These are phyloP conservation scores for Tuta absoluta DNA, from an alignment of 2,888 invertebrate species.

Conservation along the genomic window DNA sequence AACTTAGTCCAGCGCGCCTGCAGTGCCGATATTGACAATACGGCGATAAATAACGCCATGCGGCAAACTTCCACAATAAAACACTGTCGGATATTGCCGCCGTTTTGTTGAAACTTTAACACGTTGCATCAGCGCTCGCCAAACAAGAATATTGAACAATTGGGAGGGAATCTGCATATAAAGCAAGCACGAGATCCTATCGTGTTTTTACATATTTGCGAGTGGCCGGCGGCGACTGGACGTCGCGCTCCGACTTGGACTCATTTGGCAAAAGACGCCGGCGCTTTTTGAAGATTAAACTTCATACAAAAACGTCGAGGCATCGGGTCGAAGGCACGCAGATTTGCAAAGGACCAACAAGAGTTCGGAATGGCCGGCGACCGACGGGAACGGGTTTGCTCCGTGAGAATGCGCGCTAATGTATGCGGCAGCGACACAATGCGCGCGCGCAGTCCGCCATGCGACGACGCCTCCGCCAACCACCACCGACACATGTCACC, in stretches of 20 bases:
- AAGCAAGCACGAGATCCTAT: conserved; percentile 35
- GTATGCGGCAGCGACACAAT: conserved; percentile 63
- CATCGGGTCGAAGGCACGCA: conserved; percentile 44
- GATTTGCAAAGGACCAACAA: conserved; percentile 69
- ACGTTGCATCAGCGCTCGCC: conserved; percentile 38
- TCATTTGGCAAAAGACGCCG: conserved; percentile 56
- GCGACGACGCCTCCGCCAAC: conserved; percentile 23
- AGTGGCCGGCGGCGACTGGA: conserved; percentile 24
- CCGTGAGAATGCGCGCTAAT: conserved; percentile 68
- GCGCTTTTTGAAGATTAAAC: conserved; percentile 59
- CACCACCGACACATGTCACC: conserved; percentile 47
- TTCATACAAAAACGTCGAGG: conserved; percentile 48
- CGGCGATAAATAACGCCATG: conserved; percentile 47
- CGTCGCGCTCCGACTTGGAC: conserved; percentile 40
- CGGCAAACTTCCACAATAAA: conserved; percentile 46
- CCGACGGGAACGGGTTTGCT: conserved; percentile 62
- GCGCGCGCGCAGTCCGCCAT: conserved; percentile 41
- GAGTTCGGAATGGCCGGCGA: conserved; percentile 43
- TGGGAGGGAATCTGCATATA: conserved; percentile 35
- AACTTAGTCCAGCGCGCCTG: conserved; percentile 24
- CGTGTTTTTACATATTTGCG: conserved; percentile 32
- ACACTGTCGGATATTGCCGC: conserved; percentile 35
- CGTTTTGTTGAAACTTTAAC: conserved; percentile 31
- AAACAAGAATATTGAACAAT: conserved; percentile 27
- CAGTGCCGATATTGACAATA: conserved; percentile 44